These are phyloP conservation scores for Trimorus sp. DNA, from an alignment of 2,888 invertebrate species.

Conservation along the genomic window DNA sequence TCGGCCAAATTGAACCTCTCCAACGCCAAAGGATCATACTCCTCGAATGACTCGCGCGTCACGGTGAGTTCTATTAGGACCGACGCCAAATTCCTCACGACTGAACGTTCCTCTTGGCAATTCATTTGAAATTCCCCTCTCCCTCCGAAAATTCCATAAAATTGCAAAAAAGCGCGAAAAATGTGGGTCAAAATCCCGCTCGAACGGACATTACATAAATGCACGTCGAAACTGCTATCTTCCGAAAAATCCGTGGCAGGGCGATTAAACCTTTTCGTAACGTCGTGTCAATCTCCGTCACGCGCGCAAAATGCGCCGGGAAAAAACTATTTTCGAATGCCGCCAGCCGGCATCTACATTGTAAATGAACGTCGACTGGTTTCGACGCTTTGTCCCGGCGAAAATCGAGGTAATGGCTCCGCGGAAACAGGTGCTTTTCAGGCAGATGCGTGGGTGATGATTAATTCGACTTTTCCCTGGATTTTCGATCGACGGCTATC, in stretches of 20 bases:
- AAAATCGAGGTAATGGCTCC: conserved; percentile 16
- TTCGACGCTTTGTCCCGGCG: conserved; percentile 8
- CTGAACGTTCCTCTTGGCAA: too few relatives aligned
- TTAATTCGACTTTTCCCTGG: too few relatives aligned
- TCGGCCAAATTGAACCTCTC: conserved; percentile 76
- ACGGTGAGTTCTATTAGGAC: conserved; percentile 76
- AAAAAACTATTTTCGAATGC: conserved; percentile 39
- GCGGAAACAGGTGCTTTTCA: too few relatives aligned
- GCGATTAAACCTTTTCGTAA: conserved; percentile 46
- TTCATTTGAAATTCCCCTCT: too few relatives aligned
- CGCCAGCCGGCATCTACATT: conserved; percentile 28
- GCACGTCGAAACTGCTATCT: conserved; percentile 44
- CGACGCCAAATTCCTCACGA: conserved; percentile 5
- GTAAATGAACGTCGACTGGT: conserved; percentile 30
- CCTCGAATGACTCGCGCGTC: conserved; percentile 78
- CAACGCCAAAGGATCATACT: conserved; percentile 77
- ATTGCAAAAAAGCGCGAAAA: too few relatives aligned
- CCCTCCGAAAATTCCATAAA: too few relatives aligned
- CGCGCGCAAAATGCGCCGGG: conserved; percentile 23
- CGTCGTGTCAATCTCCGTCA: conserved; percentile 35
- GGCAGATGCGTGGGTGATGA: too few relatives aligned
- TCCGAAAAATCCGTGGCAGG: conserved; percentile 38
- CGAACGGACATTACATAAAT: conserved; percentile 40
- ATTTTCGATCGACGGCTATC: too few relatives aligned
- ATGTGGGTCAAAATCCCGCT: background rate